Percentiles rank a stretch among this genome's conserved stretches.
Conservation (phyloP, 2,888 invertebrate species). For the Hofmannophila pseudospretella region DNA sequence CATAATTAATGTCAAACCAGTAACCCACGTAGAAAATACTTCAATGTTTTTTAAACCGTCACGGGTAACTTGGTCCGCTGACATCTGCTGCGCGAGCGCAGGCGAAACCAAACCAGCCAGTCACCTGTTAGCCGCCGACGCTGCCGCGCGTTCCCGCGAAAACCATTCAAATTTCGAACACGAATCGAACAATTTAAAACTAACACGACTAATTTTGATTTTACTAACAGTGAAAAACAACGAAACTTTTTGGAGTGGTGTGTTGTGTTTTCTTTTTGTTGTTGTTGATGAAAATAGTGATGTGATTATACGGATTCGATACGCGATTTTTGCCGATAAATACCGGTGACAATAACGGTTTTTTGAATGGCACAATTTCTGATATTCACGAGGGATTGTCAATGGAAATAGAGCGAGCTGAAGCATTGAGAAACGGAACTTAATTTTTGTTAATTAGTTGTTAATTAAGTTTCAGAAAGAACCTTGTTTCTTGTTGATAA, state of each 20-base stretch:
- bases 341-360: slow-evolving; percentile 54
- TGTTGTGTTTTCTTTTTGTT: slow-evolving; percentile 30
- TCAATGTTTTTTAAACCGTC: slow-evolving; percentile 43
- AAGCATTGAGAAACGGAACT: neutral
- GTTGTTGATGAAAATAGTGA: slow-evolving; percentile 11
- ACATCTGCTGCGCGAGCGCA: slow-evolving; percentile 29
- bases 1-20: slow-evolving; percentile 3
- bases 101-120: slow-evolving; percentile 30
- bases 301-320: slow-evolving; percentile 49
- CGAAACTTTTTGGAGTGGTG: slow-evolving; percentile 37
- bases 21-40: slow-evolving; percentile 50
- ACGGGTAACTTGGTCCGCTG: slow-evolving; percentile 45
- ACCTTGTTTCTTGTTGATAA: too few species aligned
- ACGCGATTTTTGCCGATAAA: slow-evolving; percentile 40
- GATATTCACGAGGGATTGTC: neutral
- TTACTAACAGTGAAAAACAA: slow-evolving; percentile 22
- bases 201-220: slow-evolving; percentile 34
- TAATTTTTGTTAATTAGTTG: slow-evolving; percentile 7
- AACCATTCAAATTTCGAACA: slow-evolving; percentile 33
- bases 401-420: neutral
- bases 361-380: slow-evolving; percentile 16
- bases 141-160: slow-evolving; percentile 47
- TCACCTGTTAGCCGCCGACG: slow-evolving; percentile 68
- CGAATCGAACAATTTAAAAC: slow-evolving; percentile 37
- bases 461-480: too few species aligned